Evolutionary conservation across 2,797 vertebrate genomes (phyloP), one percentile per base, ranked within the genome.

Genomic region (Lacerta bilineata): DNA sequence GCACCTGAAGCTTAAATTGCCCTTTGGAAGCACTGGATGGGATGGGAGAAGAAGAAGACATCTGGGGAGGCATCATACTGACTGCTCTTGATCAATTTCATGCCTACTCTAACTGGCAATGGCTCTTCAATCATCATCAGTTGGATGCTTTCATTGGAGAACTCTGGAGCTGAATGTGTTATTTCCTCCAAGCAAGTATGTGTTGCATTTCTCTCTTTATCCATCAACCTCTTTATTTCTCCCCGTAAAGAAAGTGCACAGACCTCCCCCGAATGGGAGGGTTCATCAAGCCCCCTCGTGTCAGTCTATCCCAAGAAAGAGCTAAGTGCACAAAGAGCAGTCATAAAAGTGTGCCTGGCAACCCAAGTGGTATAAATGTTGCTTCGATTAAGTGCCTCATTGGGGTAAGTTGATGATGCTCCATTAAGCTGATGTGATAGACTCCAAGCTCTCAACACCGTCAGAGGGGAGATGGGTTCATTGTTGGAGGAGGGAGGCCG

Each of bases 351-450:
- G 75, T 0, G 25, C n/a, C 91, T 87, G 91, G 85, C 64, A 74
- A 88, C 61, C 81, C 11, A 17, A 85, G 90, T 18, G 50, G 90
- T 68, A 88, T 86, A 82, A 93, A 93, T 64, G 89, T 85, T 91
- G 80, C 78, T 92, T 82, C 69, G 41, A 81, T 90, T 59, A 85
- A 92, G 89, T 88, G 92, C 84, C 93, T 94, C 87, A 7, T 86
- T 1, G 90, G 92, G 88, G 81, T 85, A 82, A 91, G 93, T 87
- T 94, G 95, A 20, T 84, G 92, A 83, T 89, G 94, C 90, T 93
- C 90, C 91, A 55, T 81, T 74, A 92, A 89, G 87, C 92, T 93
- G 93, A 88, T 91, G 91, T 33, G 92, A 90, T 68, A 90, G 92
- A 79, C 85, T 91, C 86, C 66, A 50, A 33, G 41, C 85, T 74